phyloP scores from a whole-genome alignment of 2,113 vertebrate genomes.

The Bambusicola thoracicus region DNA sequence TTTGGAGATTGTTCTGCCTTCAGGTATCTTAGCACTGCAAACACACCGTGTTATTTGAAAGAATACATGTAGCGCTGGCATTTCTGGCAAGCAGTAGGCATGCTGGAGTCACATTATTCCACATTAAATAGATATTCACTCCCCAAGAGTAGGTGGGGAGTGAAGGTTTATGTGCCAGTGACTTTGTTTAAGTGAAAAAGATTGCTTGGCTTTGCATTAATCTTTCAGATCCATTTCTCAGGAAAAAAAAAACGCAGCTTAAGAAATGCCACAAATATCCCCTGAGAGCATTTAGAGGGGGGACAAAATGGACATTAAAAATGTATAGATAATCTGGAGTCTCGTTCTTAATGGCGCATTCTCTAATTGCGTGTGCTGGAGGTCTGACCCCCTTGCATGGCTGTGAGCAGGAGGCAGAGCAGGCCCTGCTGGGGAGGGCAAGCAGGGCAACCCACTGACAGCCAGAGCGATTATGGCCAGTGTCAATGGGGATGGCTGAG shows the following conservation, averaged over 20 bases:
- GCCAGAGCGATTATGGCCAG: background rate
- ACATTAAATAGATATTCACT: background rate
- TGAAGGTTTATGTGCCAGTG: background rate
- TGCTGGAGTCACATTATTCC: background rate
- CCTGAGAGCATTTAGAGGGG: background rate
- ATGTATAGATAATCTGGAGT: background rate
- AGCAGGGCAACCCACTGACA: background rate
- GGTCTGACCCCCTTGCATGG: background rate
- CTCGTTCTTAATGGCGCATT: background rate
- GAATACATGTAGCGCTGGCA: background rate
- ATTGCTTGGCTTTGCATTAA: slow-evolving; percentile 8
- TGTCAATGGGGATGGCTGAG: background rate
- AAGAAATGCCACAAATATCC: background rate
- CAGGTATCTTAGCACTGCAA: background rate
- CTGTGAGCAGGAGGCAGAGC: background rate
- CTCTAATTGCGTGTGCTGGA: background rate
- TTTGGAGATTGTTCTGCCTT: background rate
- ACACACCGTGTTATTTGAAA: background rate
- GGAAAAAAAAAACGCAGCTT: background rate
- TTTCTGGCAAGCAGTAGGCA: background rate
- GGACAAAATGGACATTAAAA: slow-evolving; percentile 25
- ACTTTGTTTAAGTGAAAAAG: slow-evolving; percentile 14
- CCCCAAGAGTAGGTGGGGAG: background rate
- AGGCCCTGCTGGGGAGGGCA: background rate
- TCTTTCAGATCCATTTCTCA: background rate